These are phyloP conservation scores for Olivierus martensii DNA, from an alignment of 1,140 invertebrate genomes.

Conservation along the genomic window DNA sequence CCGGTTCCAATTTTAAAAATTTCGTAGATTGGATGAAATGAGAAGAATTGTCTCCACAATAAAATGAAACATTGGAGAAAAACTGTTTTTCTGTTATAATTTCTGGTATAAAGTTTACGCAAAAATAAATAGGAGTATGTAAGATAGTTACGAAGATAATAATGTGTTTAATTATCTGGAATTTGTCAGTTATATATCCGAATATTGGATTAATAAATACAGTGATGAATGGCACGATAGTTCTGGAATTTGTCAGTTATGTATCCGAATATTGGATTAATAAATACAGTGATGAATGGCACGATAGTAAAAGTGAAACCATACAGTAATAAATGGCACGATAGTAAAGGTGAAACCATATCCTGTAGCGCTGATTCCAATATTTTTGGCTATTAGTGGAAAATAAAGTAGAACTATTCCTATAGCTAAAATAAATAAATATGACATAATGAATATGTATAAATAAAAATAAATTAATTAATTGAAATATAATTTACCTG, in stretches of 20 bases:
- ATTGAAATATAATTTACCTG: neutral
- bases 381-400: conserved; percentile 27
- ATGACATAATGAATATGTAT: too few species aligned
- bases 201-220: conserved; percentile 26
- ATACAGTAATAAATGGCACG: conserved; percentile 27
- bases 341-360: conserved; percentile 27
- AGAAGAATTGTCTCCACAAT: too few species aligned
- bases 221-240: conserved; percentile 26
- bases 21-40: too few species aligned
- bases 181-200: conserved; percentile 27
- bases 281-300: conserved; percentile 26
- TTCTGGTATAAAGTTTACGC: too few species aligned
- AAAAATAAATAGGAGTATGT: too few species aligned
- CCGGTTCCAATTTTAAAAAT: too few species aligned
- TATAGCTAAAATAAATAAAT: conserved; percentile 33
- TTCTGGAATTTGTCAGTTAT: conserved; percentile 26
- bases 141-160: too few species aligned
- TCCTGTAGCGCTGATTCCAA: conserved; percentile 32
- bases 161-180: conserved; percentile 25
- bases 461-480: too few species aligned
- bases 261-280: conserved; percentile 25
- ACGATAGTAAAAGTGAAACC: conserved; percentile 27
- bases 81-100: too few species aligned
- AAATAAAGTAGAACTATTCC: conserved; percentile 29
- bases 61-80: too few species aligned